Percentiles rank a stretch among this genome's conserved stretches.
Evolutionary conservation across 2,888 invertebrate genomes (phyloP).

Genomic region (Amiota mariae): DNA sequence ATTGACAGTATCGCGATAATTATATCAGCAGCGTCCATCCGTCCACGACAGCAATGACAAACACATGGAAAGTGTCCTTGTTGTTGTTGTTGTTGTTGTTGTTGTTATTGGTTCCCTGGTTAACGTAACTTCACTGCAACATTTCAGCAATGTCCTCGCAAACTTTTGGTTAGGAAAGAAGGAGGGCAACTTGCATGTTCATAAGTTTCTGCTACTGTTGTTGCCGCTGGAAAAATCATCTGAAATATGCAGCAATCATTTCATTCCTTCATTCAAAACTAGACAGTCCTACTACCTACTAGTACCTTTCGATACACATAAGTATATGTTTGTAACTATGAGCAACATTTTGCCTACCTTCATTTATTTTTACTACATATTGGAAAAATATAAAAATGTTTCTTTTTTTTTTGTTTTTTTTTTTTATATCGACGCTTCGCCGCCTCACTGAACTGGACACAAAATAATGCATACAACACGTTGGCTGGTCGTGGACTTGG

Average conservation of each 20-base stretch:
- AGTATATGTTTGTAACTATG: too few species aligned
- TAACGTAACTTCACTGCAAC: too few species aligned
- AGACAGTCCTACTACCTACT: too few species aligned
- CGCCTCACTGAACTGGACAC: not conserved
- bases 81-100: not conserved
- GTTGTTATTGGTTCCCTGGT: too few species aligned
- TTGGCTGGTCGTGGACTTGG: too few species aligned
- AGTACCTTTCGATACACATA: too few species aligned
- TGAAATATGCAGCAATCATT: slow-evolving; percentile 60
- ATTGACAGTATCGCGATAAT: slow-evolving; percentile 70
- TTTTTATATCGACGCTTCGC: not conserved
- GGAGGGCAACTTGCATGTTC: not conserved
- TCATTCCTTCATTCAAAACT: slow-evolving; percentile 32
- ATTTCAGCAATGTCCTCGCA: too few species aligned
- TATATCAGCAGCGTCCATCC: slow-evolving; percentile 59
- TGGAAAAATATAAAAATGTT: slow-evolving; percentile 37
- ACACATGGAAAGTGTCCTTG: not conserved
- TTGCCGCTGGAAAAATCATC: slow-evolving; percentile 27
- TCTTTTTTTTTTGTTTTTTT: not conserved
- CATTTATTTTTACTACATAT: slow-evolving; percentile 69
- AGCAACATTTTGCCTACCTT: slow-evolving; percentile 58
- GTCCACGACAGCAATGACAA: too few species aligned
- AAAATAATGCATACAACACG: not conserved
- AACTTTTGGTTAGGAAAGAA: not conserved
- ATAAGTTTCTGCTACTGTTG: not conserved